These are phyloP conservation scores for Fistularia commersonii DNA, from an alignment of 2,797 vertebrate species.

Conservation along the genomic window DNA sequence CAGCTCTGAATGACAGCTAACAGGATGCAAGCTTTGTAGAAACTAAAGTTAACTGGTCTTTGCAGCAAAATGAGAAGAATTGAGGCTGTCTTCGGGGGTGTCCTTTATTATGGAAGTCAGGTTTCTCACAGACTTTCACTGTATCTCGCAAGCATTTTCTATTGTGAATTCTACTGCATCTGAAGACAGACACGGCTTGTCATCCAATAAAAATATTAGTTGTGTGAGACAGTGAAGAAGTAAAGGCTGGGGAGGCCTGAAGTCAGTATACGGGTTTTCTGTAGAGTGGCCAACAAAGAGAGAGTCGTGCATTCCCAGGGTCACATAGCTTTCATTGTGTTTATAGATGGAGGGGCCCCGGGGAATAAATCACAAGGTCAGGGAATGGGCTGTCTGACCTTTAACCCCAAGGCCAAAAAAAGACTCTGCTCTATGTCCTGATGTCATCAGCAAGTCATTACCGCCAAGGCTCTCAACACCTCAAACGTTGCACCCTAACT, in stretches of 20 bases:
- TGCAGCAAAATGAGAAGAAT: slow-evolving; percentile 35
- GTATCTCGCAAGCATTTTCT: slow-evolving; percentile 35
- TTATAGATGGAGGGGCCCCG: slow-evolving; percentile 61
- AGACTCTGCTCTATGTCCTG: slow-evolving; percentile 68
- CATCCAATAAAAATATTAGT: slow-evolving; percentile 4
- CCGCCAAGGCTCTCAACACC: slow-evolving; percentile 65
- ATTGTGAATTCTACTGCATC: slow-evolving; percentile 26
- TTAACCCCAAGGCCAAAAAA: slow-evolving; percentile 57
- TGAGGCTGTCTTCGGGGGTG: slow-evolving; percentile 42
- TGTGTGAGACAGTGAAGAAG: slow-evolving; percentile 29
- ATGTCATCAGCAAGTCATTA: slow-evolving; percentile 76
- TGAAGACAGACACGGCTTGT: slow-evolving; percentile 22
- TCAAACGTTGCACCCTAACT: slow-evolving; percentile 42
- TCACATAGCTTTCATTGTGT: slow-evolving; percentile 66
- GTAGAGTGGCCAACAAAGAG: slow-evolving; percentile 37
- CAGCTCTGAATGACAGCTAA: slow-evolving; percentile 31
- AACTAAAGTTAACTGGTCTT: slow-evolving; percentile 24
- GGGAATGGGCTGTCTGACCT: slow-evolving; percentile 71
- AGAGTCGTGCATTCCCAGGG: slow-evolving; percentile 46
- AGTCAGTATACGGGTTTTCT: slow-evolving; percentile 16
- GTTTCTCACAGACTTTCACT: slow-evolving; percentile 36
- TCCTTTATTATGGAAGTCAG: slow-evolving; percentile 14
- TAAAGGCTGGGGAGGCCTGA: slow-evolving; percentile 26
- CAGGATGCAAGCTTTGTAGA: slow-evolving; percentile 18
- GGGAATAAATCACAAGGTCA: slow-evolving; percentile 71